Evolutionary conservation across 1,140 invertebrate genomes (phyloP).

Genomic region (Tetragonula clypearis): DNA sequence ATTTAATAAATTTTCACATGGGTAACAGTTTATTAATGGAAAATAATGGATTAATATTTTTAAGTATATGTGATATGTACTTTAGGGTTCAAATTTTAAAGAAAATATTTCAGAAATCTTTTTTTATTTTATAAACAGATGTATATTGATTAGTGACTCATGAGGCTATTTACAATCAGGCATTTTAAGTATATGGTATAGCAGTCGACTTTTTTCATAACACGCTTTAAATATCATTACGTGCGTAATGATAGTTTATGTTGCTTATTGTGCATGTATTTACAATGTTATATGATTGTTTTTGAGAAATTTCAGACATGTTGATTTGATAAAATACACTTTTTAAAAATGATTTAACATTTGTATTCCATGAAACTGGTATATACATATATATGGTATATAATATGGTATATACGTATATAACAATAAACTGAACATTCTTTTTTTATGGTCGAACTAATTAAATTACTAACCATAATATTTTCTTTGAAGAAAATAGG

Average conservation of each 20-base stretch:
- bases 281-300: slow-evolving; percentile 56
- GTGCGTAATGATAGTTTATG: slow-evolving; percentile 24
- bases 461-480: slow-evolving; percentile 46
- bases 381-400: slow-evolving; percentile 32
- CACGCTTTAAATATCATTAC: not conserved
- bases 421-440: slow-evolving; percentile 57
- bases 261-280: slow-evolving; percentile 53
- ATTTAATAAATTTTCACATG: slow-evolving; percentile 39
- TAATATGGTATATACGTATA: slow-evolving; percentile 15
- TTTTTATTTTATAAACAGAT: slow-evolving; percentile 54
- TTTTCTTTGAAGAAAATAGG: slow-evolving; percentile 48
- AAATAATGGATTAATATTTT: slow-evolving; percentile 65
- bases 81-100: slow-evolving; percentile 45
- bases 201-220: slow-evolving; percentile 39
- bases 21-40: slow-evolving; percentile 65
- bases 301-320: slow-evolving; percentile 45
- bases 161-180: slow-evolving; percentile 59
- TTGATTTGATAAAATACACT: slow-evolving; percentile 55
- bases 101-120: slow-evolving; percentile 29
- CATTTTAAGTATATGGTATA: slow-evolving; percentile 45
- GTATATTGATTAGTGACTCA: slow-evolving; percentile 43
- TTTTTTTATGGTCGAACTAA: slow-evolving; percentile 32
- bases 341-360: slow-evolving; percentile 47
- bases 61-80: slow-evolving; percentile 64
- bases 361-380: slow-evolving; percentile 22